Evolutionary conservation across 2,888 invertebrate genomes (phyloP).

Genomic region (Ramazzottius varieornatus): DNA sequence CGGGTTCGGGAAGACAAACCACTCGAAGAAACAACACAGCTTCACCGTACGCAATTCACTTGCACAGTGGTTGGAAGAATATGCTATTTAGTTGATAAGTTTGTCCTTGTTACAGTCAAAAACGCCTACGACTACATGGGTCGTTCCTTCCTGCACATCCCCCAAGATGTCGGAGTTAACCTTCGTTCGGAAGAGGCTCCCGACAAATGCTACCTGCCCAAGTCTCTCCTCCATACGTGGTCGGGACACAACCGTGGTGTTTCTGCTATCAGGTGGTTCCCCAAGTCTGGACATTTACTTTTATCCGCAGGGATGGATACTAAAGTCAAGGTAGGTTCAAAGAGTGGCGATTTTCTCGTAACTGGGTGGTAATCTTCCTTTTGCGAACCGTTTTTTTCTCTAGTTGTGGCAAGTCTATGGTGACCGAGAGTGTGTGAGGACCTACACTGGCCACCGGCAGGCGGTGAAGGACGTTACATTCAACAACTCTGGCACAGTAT

Average conservation of each 20-base stretch:
- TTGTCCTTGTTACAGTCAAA: conserved; percentile 39
- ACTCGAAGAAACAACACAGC: conserved; percentile 71
- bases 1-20: conserved; percentile 60
- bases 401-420: conserved; percentile 95
- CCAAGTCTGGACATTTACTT: conserved; percentile 69
- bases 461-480: conserved; percentile 87
- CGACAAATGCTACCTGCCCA: conserved; percentile 79
- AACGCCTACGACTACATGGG: conserved; percentile 87
- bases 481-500: conserved; percentile 69
- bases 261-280: conserved; percentile 78
- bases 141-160: conserved; percentile 67
- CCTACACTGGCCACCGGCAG: conserved; percentile 83
- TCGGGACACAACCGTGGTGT: conserved; percentile 88
- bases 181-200: conserved; percentile 62
- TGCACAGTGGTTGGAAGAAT: not conserved
- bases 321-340: conserved; percentile 53
- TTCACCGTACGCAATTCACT: conserved; percentile 42
- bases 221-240: conserved; percentile 84
- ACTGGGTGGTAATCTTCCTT: not conserved
- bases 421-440: conserved; percentile 63
- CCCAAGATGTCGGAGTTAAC: conserved; percentile 71
- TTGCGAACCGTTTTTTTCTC: conserved; percentile 6
- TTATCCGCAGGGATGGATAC: conserved; percentile 90
- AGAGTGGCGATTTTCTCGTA: not conserved
- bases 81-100: not conserved